Conservation (phyloP, 2,113 vertebrate species). For the Pao palembangensis region DNA sequence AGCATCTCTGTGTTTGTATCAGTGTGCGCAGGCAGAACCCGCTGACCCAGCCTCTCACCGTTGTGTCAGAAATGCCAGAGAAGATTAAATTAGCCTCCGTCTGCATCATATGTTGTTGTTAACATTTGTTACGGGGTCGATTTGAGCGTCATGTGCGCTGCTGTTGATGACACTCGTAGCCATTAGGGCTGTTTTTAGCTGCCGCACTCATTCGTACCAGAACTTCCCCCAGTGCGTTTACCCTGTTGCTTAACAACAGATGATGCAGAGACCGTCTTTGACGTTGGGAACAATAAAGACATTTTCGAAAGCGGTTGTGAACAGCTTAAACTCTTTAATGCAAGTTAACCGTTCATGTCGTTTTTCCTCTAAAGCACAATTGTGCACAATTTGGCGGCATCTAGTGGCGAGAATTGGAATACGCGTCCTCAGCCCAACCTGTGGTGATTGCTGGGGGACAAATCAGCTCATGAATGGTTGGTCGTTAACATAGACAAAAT, state of each 20-base stretch:
- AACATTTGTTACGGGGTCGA: slow-evolving; percentile 54
- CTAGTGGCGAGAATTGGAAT: too few species aligned
- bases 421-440: too few species aligned
- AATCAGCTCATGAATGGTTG: too few species aligned
- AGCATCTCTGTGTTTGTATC: slow-evolving; percentile 6
- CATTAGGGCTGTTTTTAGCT: slow-evolving; percentile 40
- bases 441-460: too few species aligned
- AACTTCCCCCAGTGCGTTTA: slow-evolving; percentile 69
- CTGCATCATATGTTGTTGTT: slow-evolving; percentile 45
- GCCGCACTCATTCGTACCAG: slow-evolving; percentile 38
- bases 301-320: too few species aligned
- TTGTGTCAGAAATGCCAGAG: slow-evolving; percentile 51
- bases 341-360: too few species aligned
- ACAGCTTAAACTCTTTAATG: too few species aligned
- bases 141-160: slow-evolving; percentile 31
- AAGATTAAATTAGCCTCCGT: slow-evolving; percentile 44
- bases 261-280: slow-evolving; percentile 40
- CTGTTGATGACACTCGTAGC: slow-evolving; percentile 32
- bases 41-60: slow-evolving; percentile 31
- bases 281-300: too few species aligned
- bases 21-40: not conserved
- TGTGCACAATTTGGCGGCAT: too few species aligned
- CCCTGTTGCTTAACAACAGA: slow-evolving; percentile 48
- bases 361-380: too few species aligned
- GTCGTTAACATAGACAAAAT: too few species aligned